A percentile compares a stretch with the other conserved stretches of the same genome.
Evolutionary conservation across 2,113 vertebrate species (phyloP).

Genomic region (Saccopteryx bilineata): DNA sequence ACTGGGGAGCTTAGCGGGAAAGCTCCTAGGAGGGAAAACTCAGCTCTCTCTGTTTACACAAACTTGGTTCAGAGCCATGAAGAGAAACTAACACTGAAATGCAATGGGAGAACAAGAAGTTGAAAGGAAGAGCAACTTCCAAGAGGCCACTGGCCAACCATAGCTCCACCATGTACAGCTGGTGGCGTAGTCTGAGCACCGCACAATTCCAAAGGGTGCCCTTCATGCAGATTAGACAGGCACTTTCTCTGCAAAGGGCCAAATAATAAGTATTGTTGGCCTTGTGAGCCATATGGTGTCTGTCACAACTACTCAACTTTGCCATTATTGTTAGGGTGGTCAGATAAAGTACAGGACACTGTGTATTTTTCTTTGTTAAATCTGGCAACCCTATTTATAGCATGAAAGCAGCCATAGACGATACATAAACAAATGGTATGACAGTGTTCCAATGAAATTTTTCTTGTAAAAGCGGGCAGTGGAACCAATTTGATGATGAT

Average conservation of each 20-base stretch:
- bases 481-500: background rate
- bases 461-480: background rate
- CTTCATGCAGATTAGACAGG: background rate
- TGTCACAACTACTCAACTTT: background rate
- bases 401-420: background rate
- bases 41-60: conserved; percentile 1
- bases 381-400: background rate
- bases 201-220: background rate
- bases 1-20: conserved; percentile 6
- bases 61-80: conserved; percentile 37
- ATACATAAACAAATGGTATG: background rate
- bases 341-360: background rate
- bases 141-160: background rate
- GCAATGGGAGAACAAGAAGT: background rate
- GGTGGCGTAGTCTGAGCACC: background rate
- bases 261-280: background rate
- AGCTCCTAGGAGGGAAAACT: conserved; percentile 1
- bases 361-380: background rate
- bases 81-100: conserved; percentile 43
- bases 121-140: background rate
- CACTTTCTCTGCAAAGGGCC: background rate
- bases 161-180: too few species aligned
- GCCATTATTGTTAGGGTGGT: background rate
- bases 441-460: background rate
- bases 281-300: background rate